Evolutionary conservation across 1,140 invertebrate genomes (phyloP).

Genomic region (Bombus confusus): DNA sequence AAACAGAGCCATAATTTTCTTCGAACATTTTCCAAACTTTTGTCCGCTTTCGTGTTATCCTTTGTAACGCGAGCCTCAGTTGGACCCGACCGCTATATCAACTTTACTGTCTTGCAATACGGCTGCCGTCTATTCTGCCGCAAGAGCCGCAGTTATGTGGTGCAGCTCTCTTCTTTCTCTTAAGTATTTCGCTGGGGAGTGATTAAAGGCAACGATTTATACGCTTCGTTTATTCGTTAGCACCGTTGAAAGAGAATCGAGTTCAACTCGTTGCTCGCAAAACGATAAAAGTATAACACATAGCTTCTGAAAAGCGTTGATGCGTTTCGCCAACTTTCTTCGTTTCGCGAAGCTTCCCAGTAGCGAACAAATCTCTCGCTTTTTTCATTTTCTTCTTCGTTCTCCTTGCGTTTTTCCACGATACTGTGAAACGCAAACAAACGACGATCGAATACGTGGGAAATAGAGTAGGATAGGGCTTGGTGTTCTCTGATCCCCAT

Average conservation of each 20-base stretch:
- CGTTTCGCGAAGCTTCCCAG: background rate
- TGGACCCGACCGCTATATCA: constrained; percentile 48
- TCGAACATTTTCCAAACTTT: constrained; percentile 33
- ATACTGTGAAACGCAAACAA: background rate
- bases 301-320: background rate
- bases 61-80: constrained; percentile 20
- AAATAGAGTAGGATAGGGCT: background rate
- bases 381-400: no score
- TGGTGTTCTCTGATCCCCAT: background rate
- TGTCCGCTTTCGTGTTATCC: background rate
- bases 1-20: constrained; percentile 25
- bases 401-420: background rate
- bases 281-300: background rate
- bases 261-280: background rate
- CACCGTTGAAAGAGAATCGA: background rate
- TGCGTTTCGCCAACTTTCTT: background rate
- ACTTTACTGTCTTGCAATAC: constrained; percentile 53
- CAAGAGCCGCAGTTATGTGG: constrained; percentile 32
- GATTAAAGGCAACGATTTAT: constrained; percentile 62
- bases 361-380: background rate
- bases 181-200: constrained; percentile 17
- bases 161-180: background rate
- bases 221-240: constrained; percentile 38
- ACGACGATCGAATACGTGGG: background rate
- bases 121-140: constrained; percentile 30